Percentiles rank a stretch among this genome's conserved stretches.
These are phyloP conservation scores for Pygoscelis antarcticus DNA, from an alignment of 2,113 vertebrate genomes.

Conservation along the genomic window DNA sequence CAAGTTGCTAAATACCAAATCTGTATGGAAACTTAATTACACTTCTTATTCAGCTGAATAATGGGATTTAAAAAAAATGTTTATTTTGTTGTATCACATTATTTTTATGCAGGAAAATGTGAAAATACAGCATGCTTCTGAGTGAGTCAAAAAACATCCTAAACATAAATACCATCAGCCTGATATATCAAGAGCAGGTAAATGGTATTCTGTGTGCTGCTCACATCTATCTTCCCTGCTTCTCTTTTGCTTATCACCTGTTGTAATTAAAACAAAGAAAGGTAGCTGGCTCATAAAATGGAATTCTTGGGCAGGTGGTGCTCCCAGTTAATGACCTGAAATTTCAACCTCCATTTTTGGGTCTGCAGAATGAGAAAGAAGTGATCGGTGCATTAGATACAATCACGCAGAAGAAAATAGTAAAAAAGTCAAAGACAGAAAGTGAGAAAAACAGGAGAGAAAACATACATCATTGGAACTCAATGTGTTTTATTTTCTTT, in stretches of 20 bases:
- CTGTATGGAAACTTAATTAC: neutral
- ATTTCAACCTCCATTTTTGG: neutral
- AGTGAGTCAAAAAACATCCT: neutral
- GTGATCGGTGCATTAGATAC: neutral
- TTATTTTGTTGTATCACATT: neutral
- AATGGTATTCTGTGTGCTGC: neutral
- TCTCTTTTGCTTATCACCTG: neutral
- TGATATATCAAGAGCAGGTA: neutral
- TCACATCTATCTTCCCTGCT: neutral
- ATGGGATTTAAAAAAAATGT: neutral
- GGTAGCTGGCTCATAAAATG: neutral
- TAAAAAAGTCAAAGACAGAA: neutral
- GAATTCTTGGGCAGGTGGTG: neutral
- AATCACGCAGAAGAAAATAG: neutral
- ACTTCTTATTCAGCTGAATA: neutral
- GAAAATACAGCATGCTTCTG: conserved; percentile 15
- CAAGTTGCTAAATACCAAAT: neutral
- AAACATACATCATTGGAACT: neutral
- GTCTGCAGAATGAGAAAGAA: neutral
- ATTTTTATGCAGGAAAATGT: neutral
- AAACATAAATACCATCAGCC: conserved; percentile 30
- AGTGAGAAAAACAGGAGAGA: neutral
- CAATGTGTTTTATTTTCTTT: neutral
- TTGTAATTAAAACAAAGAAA: neutral
- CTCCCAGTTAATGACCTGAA: neutral